A percentile compares a stretch with the other conserved stretches of the same genome.
phyloP scores from a whole-genome alignment of 2,113 vertebrate genomes.

The Cheilinus undulatus region DNA sequence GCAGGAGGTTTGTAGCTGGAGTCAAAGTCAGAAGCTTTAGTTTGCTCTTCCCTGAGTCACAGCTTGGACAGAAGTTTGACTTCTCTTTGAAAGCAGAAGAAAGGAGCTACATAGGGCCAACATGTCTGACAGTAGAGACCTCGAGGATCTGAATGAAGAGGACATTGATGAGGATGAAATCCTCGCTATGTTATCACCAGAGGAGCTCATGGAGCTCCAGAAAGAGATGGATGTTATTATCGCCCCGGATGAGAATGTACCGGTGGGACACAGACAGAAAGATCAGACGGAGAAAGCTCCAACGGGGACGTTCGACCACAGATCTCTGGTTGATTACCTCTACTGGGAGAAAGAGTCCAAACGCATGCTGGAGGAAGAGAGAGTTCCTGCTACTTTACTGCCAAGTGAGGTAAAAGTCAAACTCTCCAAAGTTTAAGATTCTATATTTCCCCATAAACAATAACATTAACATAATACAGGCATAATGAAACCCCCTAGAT shows the following conservation, averaged over 20 bases:
- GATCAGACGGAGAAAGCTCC: conserved; percentile 94
- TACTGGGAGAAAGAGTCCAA: conserved; percentile 96
- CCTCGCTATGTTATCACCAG: conserved; percentile 92
- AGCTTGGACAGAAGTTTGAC: conserved; percentile 1
- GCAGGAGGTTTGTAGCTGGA: conserved; percentile 55
- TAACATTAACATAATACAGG: too few species aligned
- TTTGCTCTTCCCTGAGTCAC: conserved; percentile 26
- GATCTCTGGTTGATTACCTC: conserved; percentile 93
- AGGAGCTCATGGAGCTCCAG: conserved; percentile 94
- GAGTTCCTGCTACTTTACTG: conserved; percentile 90
- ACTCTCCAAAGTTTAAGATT: background rate
- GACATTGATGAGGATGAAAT: conserved; percentile 94
- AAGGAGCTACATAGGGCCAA: conserved; percentile 11
- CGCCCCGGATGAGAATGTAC: conserved; percentile 91
- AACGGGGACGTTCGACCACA: conserved; percentile 92
- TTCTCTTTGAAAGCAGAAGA: conserved; percentile 15
- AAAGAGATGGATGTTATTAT: conserved; percentile 95
- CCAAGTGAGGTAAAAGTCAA: conserved; percentile 83
- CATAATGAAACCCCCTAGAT: background rate
- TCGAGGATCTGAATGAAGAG: conserved; percentile 73
- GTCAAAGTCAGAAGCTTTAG: conserved; percentile 53
- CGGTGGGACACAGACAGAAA: conserved; percentile 93
- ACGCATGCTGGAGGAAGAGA: conserved; percentile 93
- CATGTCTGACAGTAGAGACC: conserved; percentile 75
- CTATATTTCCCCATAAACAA: too few species aligned